Evolutionary conservation across 2,888 invertebrate genomes (phyloP).

Genomic region (Myopa testacea): DNA sequence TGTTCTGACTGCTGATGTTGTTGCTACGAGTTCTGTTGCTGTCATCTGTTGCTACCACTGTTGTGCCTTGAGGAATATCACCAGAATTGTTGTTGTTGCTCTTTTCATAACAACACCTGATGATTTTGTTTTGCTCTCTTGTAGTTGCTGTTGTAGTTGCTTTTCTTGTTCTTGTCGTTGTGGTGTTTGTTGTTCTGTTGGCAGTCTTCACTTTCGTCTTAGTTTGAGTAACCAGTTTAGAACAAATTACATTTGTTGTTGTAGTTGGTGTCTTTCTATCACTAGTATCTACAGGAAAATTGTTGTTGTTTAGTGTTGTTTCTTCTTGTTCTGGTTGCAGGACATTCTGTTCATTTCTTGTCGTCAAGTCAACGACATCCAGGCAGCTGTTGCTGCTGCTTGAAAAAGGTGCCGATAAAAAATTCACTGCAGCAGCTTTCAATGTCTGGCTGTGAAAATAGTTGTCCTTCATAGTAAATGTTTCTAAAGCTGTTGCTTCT

Average conservation of each 20-base stretch:
- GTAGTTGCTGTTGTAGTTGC: neutral
- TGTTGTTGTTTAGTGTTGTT: neutral
- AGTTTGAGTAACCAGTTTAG: neutral
- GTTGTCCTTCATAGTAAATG: neutral
- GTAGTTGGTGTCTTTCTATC: constrained; percentile 14
- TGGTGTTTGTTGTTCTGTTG: neutral
- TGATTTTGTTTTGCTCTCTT: neutral
- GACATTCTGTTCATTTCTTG: constrained; percentile 11
- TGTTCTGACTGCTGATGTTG: constrained; percentile 7
- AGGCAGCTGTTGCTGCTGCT: neutral
- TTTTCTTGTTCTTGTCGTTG: neutral
- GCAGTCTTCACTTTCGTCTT: neutral
- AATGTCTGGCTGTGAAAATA: neutral
- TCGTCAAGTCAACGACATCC: constrained; percentile 7
- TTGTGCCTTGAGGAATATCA: constrained; percentile 26
- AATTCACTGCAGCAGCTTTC: neutral
- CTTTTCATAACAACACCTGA: neutral
- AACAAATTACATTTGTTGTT: constrained; percentile 15
- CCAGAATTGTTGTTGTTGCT: constrained; percentile 12
- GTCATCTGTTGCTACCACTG: neutral
- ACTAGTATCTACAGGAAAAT: constrained; percentile 37
- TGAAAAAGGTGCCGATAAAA: constrained; percentile 10
- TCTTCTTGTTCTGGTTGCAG: constrained; percentile 18
- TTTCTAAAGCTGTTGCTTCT: neutral
- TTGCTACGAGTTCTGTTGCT: neutral